Conservation (phyloP, 2,113 vertebrate species). For the Pyxicephalus adspersus region DNA sequence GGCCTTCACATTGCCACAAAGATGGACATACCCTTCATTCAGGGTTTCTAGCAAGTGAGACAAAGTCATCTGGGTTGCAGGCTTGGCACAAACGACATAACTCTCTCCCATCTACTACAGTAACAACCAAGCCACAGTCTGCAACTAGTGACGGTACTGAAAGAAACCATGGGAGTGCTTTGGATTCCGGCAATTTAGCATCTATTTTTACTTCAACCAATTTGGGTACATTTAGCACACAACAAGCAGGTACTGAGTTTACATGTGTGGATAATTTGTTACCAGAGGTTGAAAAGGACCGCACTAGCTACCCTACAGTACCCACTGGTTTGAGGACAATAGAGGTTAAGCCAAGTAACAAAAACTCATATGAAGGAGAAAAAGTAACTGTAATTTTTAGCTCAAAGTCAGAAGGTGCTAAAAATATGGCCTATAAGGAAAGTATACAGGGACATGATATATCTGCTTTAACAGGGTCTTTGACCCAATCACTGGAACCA, state of each 20-base stretch:
- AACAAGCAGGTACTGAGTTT: conserved; percentile 79
- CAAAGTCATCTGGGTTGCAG: conserved; percentile 74
- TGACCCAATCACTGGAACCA: conserved; percentile 62
- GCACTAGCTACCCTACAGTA: conserved; percentile 62
- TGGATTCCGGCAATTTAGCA: conserved; percentile 72
- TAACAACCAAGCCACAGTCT: conserved; percentile 70
- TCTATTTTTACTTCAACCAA: conserved; percentile 69
- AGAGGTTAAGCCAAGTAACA: conserved; percentile 76
- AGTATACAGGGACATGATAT: conserved; percentile 59
- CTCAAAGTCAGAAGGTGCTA: conserved; percentile 66
- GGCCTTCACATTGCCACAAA: conserved; percentile 69
- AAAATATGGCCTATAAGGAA: conserved; percentile 60
- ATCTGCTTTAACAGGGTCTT: conserved; percentile 64
- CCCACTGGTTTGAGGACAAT: conserved; percentile 66
- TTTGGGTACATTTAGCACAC: conserved; percentile 71
- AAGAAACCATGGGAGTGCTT: conserved; percentile 63
- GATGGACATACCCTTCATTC: conserved; percentile 75
- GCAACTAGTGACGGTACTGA: conserved; percentile 67
- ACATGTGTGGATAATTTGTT: conserved; percentile 63
- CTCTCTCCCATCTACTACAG: conserved; percentile 67
- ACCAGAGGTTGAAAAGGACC: conserved; percentile 63
- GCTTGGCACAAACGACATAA: conserved; percentile 71
- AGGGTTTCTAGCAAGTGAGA: conserved; percentile 69
- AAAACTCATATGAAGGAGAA: conserved; percentile 76
- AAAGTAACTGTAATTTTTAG: conserved; percentile 78